Percentiles rank a stretch among this genome's conserved stretches.
Evolutionary conservation across 2,888 invertebrate genomes (phyloP).

Genomic region (Serrognathus titanus): DNA sequence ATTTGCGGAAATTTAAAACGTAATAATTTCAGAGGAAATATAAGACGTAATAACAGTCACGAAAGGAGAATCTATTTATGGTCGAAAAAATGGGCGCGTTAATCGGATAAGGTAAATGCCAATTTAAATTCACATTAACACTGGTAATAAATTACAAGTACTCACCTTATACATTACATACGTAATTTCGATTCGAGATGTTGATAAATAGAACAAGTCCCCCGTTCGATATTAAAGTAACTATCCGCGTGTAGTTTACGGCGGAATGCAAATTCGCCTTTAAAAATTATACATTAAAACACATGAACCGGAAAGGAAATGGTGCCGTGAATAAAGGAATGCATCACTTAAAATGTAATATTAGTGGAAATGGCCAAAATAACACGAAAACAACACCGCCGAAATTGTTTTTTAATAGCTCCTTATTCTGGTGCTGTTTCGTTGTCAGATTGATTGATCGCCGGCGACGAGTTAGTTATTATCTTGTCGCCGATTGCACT

Average conservation of each 20-base stretch:
- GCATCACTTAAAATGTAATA: conserved; percentile 27
- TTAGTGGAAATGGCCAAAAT: conserved; percentile 26
- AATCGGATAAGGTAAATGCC: too few species aligned
- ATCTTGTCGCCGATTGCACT: conserved; percentile 29
- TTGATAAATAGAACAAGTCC: too few species aligned
- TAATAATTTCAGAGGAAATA: too few species aligned
- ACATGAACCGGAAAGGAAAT: conserved; percentile 30
- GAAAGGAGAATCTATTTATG: too few species aligned
- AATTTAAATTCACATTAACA: too few species aligned
- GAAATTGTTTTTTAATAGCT: conserved; percentile 26
- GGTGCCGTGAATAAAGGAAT: conserved; percentile 15
- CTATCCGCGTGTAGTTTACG: conserved; percentile 18
- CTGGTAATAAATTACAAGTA: too few species aligned
- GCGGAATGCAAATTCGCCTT: conserved; percentile 36
- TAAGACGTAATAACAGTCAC: too few species aligned
- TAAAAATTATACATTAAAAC: conserved; percentile 37
- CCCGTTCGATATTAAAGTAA: too few species aligned
- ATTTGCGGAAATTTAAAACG: too few species aligned
- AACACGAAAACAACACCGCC: conserved; percentile 16
- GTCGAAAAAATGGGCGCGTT: too few species aligned
- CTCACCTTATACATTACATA: too few species aligned
- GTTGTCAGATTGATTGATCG: conserved; percentile 16
- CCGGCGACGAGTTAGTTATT: conserved; percentile 25
- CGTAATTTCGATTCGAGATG: too few species aligned
- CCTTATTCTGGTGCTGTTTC: conserved; percentile 2